phyloP scores from a whole-genome alignment of 2,797 vertebrate genomes.

The Tympanoctomys barrerae region DNA sequence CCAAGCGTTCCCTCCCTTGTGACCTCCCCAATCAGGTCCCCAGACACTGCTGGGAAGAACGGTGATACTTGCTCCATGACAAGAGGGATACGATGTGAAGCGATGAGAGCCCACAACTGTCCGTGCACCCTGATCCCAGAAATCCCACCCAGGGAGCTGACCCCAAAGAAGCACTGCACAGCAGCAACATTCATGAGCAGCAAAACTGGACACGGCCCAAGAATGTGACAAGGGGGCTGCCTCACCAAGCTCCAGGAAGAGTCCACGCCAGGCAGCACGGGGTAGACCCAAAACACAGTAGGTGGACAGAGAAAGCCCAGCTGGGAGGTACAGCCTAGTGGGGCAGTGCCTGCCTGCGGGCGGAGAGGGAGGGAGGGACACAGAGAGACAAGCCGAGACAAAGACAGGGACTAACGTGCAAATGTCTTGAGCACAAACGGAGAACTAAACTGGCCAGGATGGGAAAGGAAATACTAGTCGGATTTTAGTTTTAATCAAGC shows the following conservation, averaged over 20 bases:
- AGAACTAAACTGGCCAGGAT: no score
- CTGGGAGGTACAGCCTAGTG: background rate
- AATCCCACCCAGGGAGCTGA: constrained; percentile 10
- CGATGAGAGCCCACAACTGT: background rate
- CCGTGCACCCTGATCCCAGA: background rate
- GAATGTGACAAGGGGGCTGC: background rate
- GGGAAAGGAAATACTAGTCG: background rate
- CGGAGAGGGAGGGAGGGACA: background rate
- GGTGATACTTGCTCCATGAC: background rate
- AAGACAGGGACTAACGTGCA: constrained; percentile 13
- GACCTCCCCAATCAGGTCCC: background rate
- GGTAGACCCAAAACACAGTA: background rate
- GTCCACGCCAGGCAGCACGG: background rate
- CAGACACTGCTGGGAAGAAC: background rate
- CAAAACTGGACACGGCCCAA: background rate
- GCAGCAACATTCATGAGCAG: constrained; percentile 7
- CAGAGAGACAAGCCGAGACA: background rate
- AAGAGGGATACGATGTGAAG: background rate
- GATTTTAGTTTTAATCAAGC: background rate
- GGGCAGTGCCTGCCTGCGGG: background rate
- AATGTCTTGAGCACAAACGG: background rate
- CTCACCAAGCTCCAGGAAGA: background rate
- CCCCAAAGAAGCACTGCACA: background rate
- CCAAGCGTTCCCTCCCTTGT: constrained; percentile 17
- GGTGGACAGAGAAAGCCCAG: background rate